Evolutionary conservation across 2,113 vertebrate genomes (phyloP), one percentile per base, ranked within the genome.

Genomic region (Pica pica): DNA sequence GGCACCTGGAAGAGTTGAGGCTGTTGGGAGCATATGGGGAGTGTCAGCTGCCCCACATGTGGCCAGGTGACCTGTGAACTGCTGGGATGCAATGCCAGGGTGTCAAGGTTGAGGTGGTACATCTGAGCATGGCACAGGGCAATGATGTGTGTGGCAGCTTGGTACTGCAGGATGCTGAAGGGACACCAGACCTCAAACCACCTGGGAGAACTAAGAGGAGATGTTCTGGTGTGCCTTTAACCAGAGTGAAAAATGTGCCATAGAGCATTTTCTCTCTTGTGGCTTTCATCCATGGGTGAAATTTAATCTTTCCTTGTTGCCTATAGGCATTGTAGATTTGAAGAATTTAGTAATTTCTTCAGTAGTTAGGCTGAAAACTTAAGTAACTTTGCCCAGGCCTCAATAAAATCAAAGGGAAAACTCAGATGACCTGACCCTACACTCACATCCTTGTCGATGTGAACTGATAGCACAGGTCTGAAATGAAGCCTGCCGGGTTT

Each of bases 261-360:
- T 5, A 73, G 18, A 61, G 8, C 21, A 26, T 75, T 89, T 92
- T 47, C 57, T 89, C 47, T 68, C 52, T 0, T 0, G 37, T 80
- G 46, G 44, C 27, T 88, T 90, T 94, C 80, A 82, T 74, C 63
- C 67, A 50, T 31, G 50, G 55, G 46, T 74, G 76, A 92, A 93
- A 90, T 90, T 80, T 74, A 57, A 77, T 86, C 92, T 95, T 95
- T 86, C 18, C 20, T 63, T 71, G 50, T 74, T 95, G 83, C 71
- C 80, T 78, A 63, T 67, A 78, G 89, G 86, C 76, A 92, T 28
- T 63, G 59, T 23, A 78, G 60, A 50, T 91, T 68, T 85, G 41
- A 44, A 97, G 86, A 93, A 94, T 42, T 93, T 89, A 59, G 89
- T 90, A 70, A 90, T 78, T 95, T 94, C 88, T 93, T 64, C 79